phyloP scores from a whole-genome alignment of 2,797 vertebrate genomes.

The Apogon talboti region DNA sequence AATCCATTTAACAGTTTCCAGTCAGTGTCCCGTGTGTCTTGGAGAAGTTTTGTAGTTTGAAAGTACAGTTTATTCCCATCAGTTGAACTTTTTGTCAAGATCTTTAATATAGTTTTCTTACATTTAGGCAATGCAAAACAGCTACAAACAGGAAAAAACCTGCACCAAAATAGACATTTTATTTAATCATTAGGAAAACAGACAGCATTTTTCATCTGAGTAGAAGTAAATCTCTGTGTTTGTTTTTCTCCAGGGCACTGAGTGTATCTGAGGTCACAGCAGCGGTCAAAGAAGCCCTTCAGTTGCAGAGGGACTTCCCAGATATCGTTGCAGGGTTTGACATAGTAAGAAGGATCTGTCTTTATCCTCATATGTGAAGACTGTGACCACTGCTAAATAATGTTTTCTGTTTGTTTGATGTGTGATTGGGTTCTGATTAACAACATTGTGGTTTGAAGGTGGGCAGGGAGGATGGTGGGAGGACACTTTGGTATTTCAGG shows the following conservation, averaged over 20 bases:
- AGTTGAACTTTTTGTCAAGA: not conserved
- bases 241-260: slow-evolving; percentile 74
- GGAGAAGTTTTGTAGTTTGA: not conserved
- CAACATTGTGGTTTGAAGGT: slow-evolving; percentile 79
- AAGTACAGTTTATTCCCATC: too few relatives aligned
- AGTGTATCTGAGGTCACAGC: slow-evolving; percentile 81
- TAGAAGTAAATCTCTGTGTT: not conserved
- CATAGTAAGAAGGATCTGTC: slow-evolving; percentile 80
- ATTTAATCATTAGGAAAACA: too few relatives aligned
- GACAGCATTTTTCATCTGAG: too few relatives aligned
- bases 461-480: slow-evolving; percentile 89
- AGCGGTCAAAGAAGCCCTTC: slow-evolving; percentile 84
- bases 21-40: not conserved
- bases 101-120: not conserved
- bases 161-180: not conserved
- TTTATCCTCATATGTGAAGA: not conserved
- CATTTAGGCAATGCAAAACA: not conserved
- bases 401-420: not conserved
- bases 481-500: slow-evolving; percentile 86
- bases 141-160: not conserved
- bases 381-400: not conserved
- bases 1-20: not conserved
- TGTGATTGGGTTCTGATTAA: not conserved
- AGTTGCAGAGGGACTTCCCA: slow-evolving; percentile 85
- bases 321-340: slow-evolving; percentile 91